Base-by-base conservation (phyloP, 2,888 invertebrate species). In the Lithosia quadra region DNA sequence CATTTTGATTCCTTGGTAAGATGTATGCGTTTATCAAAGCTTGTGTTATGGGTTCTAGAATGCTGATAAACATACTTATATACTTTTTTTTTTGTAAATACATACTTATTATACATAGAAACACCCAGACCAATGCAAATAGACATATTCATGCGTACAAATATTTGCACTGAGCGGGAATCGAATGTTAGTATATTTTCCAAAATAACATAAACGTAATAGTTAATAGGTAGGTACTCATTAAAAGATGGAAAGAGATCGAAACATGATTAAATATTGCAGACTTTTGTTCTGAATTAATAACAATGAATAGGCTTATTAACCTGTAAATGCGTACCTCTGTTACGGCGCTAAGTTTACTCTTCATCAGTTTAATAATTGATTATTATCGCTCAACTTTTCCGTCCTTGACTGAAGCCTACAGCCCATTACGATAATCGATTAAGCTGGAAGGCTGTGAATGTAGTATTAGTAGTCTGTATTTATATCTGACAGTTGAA, bases 351-450 rank as follows among this genome's bases (percentile, higher is more conserved):
- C 22, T 15, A 22, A 18, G 18, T 60, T 60, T 18, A 39, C 22
- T 39, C 60, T 39, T 60, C 22, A 60, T 9, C 22, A 22, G n/a
- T 39, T 15, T 39, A 39, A 39, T 24, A 60, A 60, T 60, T 39
- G 15, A 60, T 24, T 11, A 56, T 15, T 15, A 56, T 56, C 56
- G 24, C 24, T 56, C 24, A 56, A 56, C 56, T 15, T 56, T n/a
- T 21, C 33, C 33, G 43, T 49, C 49, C n/a, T 49, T 49, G 33
- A 33, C 21, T 28, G 22, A 13, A 28, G 49, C 7, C 49, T 24
- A 24, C 24, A 24, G 56, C n/a, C n/a, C 24, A 18, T 60, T 62
- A 53, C 13, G 13, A n/a, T 21, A 49, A 62, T 62, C 62, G 49
- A 62, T 62, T 49, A 49, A 62, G 28, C 49, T 62, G n/a, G 24